A percentile compares a stretch with the other conserved stretches of the same genome.
phyloP scores from a whole-genome alignment of 2,113 vertebrate genomes.

The Gobiocypris rarus region DNA sequence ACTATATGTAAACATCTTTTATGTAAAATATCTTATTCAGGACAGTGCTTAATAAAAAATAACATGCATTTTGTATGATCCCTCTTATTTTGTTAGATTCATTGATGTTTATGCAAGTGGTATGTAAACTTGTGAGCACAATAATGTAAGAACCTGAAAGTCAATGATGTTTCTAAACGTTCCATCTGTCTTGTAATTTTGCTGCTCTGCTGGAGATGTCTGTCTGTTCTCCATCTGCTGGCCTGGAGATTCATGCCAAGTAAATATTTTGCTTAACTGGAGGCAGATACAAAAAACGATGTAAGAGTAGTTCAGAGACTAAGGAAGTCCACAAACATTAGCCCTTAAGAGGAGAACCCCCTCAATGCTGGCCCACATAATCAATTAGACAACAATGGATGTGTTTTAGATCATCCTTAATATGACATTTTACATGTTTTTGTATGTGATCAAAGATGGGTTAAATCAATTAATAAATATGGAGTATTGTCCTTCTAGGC shows the following conservation, averaged over 20 bases:
- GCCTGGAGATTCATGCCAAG: neutral
- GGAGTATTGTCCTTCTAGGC: neutral
- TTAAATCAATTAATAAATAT: neutral
- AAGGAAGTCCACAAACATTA: neutral
- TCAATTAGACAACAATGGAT: neutral
- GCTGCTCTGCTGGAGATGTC: neutral
- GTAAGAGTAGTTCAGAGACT: neutral
- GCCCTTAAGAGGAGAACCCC: neutral
- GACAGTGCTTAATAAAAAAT: too few relatives aligned
- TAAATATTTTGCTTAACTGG: neutral
- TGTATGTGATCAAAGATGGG: neutral
- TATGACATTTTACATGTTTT: neutral
- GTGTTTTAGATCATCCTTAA: neutral
- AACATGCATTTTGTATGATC: too few relatives aligned
- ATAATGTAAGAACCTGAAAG: slow-evolving; percentile 3
- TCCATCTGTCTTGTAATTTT: neutral
- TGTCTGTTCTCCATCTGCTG: neutral
- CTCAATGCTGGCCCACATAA: neutral
- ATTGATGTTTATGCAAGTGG: too few relatives aligned
- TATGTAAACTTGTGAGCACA: too few relatives aligned
- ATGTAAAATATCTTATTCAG: too few relatives aligned
- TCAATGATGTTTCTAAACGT: neutral
- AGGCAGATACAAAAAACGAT: neutral
- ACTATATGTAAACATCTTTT: too few relatives aligned
- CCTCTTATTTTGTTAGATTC: too few relatives aligned